These are phyloP conservation scores for Halocynthia aurantium DNA, from an alignment of 23 tunicate species.

Conservation along the genomic window DNA sequence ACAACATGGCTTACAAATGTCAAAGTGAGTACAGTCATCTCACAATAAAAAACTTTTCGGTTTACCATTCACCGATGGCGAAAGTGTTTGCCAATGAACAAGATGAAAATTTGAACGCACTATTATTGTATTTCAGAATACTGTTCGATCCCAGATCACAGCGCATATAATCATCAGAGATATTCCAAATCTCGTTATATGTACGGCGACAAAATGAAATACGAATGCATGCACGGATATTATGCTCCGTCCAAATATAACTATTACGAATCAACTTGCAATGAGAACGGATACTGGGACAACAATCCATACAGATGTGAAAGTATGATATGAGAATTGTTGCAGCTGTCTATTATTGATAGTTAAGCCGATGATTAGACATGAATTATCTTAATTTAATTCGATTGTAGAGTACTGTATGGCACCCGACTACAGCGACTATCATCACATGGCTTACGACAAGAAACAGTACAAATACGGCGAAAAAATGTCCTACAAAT, in stretches of 20 bases:
- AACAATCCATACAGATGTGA: constrained; percentile 5
- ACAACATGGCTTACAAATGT: constrained; percentile 15
- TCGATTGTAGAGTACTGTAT: constrained; percentile 9
- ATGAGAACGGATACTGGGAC: constrained; percentile 11
- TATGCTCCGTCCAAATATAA: constrained; percentile 2
- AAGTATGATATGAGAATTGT: background rate
- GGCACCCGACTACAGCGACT: constrained; percentile 15
- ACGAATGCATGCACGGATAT: constrained; percentile 6
- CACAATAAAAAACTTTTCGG: too few species aligned
- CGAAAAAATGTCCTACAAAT: constrained; percentile 13
- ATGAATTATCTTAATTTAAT: too few species aligned
- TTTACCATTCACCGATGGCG: too few species aligned
- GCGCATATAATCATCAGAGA: constrained; percentile 1
- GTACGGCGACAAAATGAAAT: constrained; percentile 13
- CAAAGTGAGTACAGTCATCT: constrained; percentile 3
- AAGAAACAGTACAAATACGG: constrained; percentile 1
- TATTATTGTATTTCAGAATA: background rate
- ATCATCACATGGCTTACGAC: constrained; percentile 13
- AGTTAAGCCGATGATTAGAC: too few species aligned
- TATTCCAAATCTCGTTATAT: background rate
- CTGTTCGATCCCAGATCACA: constrained; percentile 2
- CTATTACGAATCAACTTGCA: constrained; percentile 5
- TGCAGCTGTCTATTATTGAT: too few species aligned
- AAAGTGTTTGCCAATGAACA: too few species aligned
- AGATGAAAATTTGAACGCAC: too few species aligned